These are phyloP conservation scores for Carcina quercana DNA, from an alignment of 2,888 invertebrate genomes.

Conservation along the genomic window DNA sequence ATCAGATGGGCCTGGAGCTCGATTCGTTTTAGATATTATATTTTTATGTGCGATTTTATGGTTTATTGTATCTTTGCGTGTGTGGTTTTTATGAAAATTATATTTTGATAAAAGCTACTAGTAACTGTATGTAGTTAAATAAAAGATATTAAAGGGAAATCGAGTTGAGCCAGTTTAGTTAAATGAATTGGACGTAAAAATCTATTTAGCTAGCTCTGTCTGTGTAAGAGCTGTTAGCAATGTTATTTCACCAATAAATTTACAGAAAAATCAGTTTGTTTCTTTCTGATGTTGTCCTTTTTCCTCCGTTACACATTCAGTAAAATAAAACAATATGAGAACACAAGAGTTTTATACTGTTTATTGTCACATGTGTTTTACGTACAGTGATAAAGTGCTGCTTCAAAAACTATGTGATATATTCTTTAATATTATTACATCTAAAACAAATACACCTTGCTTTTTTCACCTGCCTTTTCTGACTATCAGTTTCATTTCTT, in stretches of 20 bases:
- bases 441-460: no score
- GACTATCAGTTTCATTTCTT: no score
- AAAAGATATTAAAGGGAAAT: slow-evolving; percentile 17
- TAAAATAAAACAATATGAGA: no score
- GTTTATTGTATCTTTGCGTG: slow-evolving; percentile 7
- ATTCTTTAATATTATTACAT: no score
- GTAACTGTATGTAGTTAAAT: slow-evolving; percentile 16
- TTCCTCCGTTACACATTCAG: no score
- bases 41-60: slow-evolving; percentile 7
- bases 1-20: slow-evolving; percentile 20
- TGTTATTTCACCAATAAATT: slow-evolving; percentile 53
- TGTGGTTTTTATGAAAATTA: slow-evolving; percentile 18
- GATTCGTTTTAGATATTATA: slow-evolving; percentile 14
- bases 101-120: slow-evolving; percentile 20
- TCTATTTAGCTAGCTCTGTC: slow-evolving; percentile 32
- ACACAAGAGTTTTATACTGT: no score
- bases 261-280: slow-evolving; percentile 25
- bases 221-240: slow-evolving; percentile 41
- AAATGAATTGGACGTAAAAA: slow-evolving; percentile 24
- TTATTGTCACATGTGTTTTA: no score
- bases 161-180: slow-evolving; percentile 22
- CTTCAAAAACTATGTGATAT: no score
- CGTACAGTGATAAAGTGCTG: no score
- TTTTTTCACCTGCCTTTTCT: no score
- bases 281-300: no score